Evolutionary conservation across 1,140 invertebrate species (phyloP).

Genomic region (Tenebrio molitor): DNA sequence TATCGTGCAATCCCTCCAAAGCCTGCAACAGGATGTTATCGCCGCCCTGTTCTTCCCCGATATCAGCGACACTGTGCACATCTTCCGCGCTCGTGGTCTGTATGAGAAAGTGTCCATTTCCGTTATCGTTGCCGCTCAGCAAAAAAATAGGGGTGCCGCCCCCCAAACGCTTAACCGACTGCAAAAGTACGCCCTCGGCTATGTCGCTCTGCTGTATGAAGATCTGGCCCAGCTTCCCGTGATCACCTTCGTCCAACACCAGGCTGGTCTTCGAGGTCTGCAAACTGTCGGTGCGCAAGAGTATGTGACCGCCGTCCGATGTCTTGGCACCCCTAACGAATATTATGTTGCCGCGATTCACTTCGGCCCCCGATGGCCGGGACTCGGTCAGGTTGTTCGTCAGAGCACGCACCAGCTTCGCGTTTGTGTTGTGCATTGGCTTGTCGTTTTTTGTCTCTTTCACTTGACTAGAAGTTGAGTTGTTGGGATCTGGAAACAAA

Average conservation of each 20-base stretch:
- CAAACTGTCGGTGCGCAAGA: slow-evolving; percentile 58
- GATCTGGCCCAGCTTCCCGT: slow-evolving; percentile 59
- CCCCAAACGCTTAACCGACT: slow-evolving; percentile 63
- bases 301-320: slow-evolving; percentile 61
- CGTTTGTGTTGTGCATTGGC: slow-evolving; percentile 58
- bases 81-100: slow-evolving; percentile 60
- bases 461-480: slow-evolving; percentile 40
- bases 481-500: slow-evolving; percentile 49
- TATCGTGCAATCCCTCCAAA: slow-evolving; percentile 59
- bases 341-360: slow-evolving; percentile 63
- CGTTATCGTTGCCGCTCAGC: slow-evolving; percentile 61
- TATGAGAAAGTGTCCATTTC: slow-evolving; percentile 63
- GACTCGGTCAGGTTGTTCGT: slow-evolving; percentile 45
- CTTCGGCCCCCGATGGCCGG: slow-evolving; percentile 50
- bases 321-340: slow-evolving; percentile 61
- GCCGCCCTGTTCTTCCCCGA: slow-evolving; percentile 48
- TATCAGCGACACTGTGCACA: slow-evolving; percentile 40
- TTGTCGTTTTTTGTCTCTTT: slow-evolving; percentile 49
- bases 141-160: slow-evolving; percentile 63
- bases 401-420: slow-evolving; percentile 57
- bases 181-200: slow-evolving; percentile 61
- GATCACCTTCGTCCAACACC: slow-evolving; percentile 50
- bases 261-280: slow-evolving; percentile 34
- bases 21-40: slow-evolving; percentile 58
- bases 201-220: slow-evolving; percentile 63